Percentiles rank a stretch among this genome's conserved stretches.
phyloP scores from a whole-genome alignment of 1,140 invertebrate species.

The Cotesia chilonis region DNA sequence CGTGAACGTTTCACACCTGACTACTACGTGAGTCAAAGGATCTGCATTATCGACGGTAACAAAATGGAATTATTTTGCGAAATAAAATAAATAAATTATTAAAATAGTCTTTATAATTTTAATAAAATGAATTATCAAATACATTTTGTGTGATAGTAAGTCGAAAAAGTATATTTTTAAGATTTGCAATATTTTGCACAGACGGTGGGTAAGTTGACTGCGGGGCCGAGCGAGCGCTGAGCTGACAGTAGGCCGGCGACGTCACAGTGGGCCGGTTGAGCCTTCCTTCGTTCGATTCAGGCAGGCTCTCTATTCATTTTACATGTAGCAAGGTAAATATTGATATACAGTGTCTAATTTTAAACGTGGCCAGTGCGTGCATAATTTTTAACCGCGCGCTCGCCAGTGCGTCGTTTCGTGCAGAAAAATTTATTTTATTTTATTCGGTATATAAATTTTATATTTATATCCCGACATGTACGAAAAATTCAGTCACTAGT shows the following conservation, averaged over 20 bases:
- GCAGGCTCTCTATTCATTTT: slow-evolving; percentile 67
- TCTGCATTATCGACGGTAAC: slow-evolving; percentile 31
- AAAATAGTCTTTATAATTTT: slow-evolving; percentile 32
- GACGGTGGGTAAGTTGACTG: slow-evolving; percentile 65
- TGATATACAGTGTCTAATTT: slow-evolving; percentile 49
- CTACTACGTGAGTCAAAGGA: slow-evolving; percentile 56
- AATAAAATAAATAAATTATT: not conserved
- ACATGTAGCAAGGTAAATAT: slow-evolving; percentile 69
- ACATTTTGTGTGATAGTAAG: not conserved
- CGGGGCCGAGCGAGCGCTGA: slow-evolving; percentile 65
- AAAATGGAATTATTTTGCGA: not conserved
- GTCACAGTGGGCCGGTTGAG: slow-evolving; percentile 68
- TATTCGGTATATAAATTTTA: slow-evolving; percentile 1
- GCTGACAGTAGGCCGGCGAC: slow-evolving; percentile 68
- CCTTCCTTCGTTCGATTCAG: slow-evolving; percentile 65
- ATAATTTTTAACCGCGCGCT: slow-evolving; percentile 17
- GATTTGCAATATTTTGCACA: slow-evolving; percentile 51
- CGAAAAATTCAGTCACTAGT: not conserved
- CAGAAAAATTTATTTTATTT: slow-evolving; percentile 8
- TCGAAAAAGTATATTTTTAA: slow-evolving; percentile 40
- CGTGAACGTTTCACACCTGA: slow-evolving; percentile 61
- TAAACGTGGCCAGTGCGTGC: slow-evolving; percentile 43
- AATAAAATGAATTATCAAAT: slow-evolving; percentile 18
- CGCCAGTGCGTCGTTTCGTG: slow-evolving; percentile 1
- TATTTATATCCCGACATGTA: not conserved